phyloP scores from a whole-genome alignment of 2,113 vertebrate species.

The Crotophaga sulcirostris region DNA sequence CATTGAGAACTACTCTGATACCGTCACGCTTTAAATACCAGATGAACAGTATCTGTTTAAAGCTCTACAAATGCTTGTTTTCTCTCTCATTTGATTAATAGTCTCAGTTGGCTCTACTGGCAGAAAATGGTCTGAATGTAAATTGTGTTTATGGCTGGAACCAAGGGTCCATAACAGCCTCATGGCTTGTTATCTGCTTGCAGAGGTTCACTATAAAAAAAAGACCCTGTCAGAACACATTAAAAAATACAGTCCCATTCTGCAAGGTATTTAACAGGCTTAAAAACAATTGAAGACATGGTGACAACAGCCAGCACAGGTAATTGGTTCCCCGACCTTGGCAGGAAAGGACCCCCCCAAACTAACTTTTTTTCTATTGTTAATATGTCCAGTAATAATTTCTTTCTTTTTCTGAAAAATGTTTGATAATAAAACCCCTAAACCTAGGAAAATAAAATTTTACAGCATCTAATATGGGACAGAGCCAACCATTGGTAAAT shows the following conservation, averaged over 20 bases:
- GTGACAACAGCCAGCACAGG: neutral
- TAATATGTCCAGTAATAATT: neutral
- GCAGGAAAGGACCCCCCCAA: neutral
- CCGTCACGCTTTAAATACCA: constrained; percentile 25
- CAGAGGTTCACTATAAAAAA: neutral
- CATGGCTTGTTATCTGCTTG: constrained; percentile 1
- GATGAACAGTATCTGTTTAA: constrained; percentile 35
- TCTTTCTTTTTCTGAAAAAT: neutral
- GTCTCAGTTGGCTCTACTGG: constrained; percentile 20
- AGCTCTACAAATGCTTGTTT: constrained; percentile 49
- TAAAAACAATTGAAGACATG: neutral
- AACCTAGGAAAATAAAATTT: neutral
- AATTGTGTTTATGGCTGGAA: constrained; percentile 56
- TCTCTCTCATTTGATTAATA: constrained; percentile 57
- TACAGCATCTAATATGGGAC: neutral
- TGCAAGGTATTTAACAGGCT: neutral
- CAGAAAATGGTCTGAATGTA: constrained; percentile 49
- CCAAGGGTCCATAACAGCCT: neutral
- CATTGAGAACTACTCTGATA: neutral
- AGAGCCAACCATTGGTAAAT: constrained; percentile 3
- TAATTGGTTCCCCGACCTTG: neutral
- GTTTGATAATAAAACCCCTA: neutral
- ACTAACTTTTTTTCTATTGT: neutral
- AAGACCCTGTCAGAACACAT: neutral
- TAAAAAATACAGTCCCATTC: neutral